A percentile compares a stretch with the other conserved stretches of the same genome.
phyloP scores from a whole-genome alignment of 1,140 invertebrate species.

The Oryctes rhinoceros region DNA sequence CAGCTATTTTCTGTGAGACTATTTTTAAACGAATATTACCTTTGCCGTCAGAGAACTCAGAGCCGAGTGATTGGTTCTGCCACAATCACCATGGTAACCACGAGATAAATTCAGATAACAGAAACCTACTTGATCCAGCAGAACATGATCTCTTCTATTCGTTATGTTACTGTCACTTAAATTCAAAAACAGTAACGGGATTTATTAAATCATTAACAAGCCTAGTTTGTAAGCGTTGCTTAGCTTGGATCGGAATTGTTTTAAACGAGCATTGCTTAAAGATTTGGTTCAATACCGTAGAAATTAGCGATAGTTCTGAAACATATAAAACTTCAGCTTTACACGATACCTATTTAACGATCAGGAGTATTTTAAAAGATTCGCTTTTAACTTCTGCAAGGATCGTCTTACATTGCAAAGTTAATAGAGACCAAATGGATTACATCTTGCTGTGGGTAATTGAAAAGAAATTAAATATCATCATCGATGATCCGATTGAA shows the following conservation, averaged over 20 bases:
- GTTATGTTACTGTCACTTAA: conserved; percentile 63
- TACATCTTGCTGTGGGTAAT: conserved; percentile 66
- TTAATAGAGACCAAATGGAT: conserved; percentile 51
- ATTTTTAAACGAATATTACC: neutral
- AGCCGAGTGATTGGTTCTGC: conserved; percentile 1
- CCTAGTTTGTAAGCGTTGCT: conserved; percentile 37
- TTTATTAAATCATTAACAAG: conserved; percentile 57
- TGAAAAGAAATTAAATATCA: conserved; percentile 65
- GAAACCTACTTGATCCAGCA: conserved; percentile 55
- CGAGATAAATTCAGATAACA: conserved; percentile 49
- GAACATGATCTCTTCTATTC: conserved; percentile 28
- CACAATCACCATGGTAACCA: neutral
- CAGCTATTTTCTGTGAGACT: conserved; percentile 57
- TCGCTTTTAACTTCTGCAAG: conserved; percentile 63
- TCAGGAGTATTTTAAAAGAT: conserved; percentile 62
- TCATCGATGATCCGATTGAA: conserved; percentile 57
- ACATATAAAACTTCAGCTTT: conserved; percentile 53
- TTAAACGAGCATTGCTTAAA: conserved; percentile 44
- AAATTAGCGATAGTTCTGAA: conserved; percentile 49
- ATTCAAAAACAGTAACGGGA: conserved; percentile 57
- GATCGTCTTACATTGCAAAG: conserved; percentile 54
- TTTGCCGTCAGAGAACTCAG: neutral
- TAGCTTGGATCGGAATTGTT: conserved; percentile 63
- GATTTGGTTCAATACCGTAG: neutral
- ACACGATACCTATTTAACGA: conserved; percentile 51